Evolutionary conservation across 2,113 vertebrate species (phyloP).

Genomic region (Empidonax alnorum): DNA sequence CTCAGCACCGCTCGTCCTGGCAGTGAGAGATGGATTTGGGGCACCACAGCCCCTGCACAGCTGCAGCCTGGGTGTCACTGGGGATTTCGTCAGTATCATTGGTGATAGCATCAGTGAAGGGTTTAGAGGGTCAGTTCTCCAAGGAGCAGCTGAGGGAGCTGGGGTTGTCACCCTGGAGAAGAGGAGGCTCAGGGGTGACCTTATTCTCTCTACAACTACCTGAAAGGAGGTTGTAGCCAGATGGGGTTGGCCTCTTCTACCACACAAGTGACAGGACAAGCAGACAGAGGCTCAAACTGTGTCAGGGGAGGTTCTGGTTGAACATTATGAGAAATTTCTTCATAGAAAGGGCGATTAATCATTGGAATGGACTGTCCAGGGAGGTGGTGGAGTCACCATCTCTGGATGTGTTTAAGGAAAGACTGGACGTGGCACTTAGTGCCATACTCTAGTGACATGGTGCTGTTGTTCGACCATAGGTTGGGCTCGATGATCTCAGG

Average conservation of each 20-base stretch:
- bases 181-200: not conserved
- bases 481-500: no score
- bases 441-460: no score
- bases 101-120: not conserved
- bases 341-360: not conserved
- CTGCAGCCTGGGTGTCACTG: no score
- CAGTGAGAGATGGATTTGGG: not conserved
- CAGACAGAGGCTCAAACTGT: no score
- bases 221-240: not conserved
- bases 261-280: not conserved
- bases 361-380: not conserved
- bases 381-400: not conserved
- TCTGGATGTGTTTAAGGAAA: not conserved
- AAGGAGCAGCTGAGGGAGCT: fast-evolving
- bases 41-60: no score
- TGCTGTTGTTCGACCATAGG: not conserved
- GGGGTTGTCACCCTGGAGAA: not conserved
- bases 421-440: not conserved
- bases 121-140: not conserved
- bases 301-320: not conserved
- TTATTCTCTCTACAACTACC: fast-evolving
- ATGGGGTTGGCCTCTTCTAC: not conserved
- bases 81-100: fast-evolving
- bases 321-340: not conserved
- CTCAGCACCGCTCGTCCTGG: not conserved